A percentile compares a stretch with the other conserved stretches of the same genome.
These are phyloP conservation scores for Drosophila pectinifera DNA, from an alignment of 1,140 invertebrate genomes.

Conservation along the genomic window DNA sequence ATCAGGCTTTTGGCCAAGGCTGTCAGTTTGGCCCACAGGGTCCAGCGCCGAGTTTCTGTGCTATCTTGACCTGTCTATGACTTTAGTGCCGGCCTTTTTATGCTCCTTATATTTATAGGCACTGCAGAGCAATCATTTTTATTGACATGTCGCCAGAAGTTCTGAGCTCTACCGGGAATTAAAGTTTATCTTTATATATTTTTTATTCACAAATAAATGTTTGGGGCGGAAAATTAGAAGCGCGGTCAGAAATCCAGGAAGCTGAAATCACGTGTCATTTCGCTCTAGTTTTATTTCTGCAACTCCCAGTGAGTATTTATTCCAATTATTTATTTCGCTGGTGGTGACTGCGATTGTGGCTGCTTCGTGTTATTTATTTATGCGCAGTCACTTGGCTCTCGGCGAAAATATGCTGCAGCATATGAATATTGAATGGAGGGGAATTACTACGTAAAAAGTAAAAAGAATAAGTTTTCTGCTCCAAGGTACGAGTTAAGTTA, in stretches of 20 bases:
- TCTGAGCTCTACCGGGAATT: slow-evolving; percentile 2
- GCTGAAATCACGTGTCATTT: neutral
- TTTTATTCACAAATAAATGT: slow-evolving; percentile 10
- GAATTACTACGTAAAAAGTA: neutral
- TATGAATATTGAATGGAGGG: slow-evolving; percentile 52
- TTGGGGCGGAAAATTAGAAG: neutral
- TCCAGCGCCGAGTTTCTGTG: slow-evolving; percentile 1
- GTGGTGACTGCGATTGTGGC: neutral
- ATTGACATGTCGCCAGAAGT: slow-evolving; percentile 19
- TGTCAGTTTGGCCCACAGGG: slow-evolving; percentile 14
- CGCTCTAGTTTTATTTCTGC: neutral
- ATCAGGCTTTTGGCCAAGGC: slow-evolving; percentile 5
- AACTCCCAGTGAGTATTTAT: neutral
- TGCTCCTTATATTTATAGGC: slow-evolving; percentile 13
- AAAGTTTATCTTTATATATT: slow-evolving; percentile 9
- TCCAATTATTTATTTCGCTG: neutral
- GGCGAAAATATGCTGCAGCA: slow-evolving; percentile 50
- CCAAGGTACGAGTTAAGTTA: neutral
- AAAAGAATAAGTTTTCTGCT: neutral
- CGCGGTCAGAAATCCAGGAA: neutral
- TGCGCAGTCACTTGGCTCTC: slow-evolving; percentile 26
- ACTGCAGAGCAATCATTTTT: slow-evolving; percentile 30
- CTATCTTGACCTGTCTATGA: slow-evolving; percentile 24
- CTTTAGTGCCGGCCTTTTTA: neutral
- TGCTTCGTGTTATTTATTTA: slow-evolving; percentile 41